A percentile compares a stretch with the other conserved stretches of the same genome.
phyloP scores from a whole-genome alignment of 92 coral and sea anemone genomes.

The Montipora capitata region DNA sequence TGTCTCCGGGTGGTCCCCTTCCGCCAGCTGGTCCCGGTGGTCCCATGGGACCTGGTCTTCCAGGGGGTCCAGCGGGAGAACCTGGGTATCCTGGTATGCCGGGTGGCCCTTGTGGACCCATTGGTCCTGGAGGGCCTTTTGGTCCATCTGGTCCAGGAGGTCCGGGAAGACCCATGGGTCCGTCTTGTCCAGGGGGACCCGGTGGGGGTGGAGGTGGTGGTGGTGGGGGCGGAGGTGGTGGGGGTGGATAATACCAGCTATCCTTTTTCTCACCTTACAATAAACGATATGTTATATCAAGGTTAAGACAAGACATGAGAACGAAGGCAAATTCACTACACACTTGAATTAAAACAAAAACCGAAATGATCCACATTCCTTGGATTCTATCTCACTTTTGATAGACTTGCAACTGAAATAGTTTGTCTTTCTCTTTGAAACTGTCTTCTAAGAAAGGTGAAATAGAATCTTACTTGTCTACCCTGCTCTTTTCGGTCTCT shows the following conservation, averaged over 20 bases:
- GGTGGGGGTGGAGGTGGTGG: conserved; percentile 96
- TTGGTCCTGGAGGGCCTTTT: conserved; percentile 98
- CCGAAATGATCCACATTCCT: too few species aligned
- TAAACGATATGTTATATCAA: conserved; percentile 5
- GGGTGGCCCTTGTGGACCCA: conserved; percentile 97
- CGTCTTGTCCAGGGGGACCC: conserved; percentile 98
- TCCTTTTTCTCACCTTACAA: conserved; percentile 48
- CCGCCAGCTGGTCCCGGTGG: conserved; percentile 97
- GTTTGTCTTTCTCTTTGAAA: too few species aligned
- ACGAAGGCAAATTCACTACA: background rate
- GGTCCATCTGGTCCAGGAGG: conserved; percentile 98
- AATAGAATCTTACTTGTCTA: too few species aligned
- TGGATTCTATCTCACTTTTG: too few species aligned
- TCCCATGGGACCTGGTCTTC: conserved; percentile 95
- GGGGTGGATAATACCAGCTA: conserved; percentile 40
- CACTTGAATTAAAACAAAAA: too few species aligned
- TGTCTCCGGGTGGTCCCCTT: conserved; percentile 95
- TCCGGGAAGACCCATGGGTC: conserved; percentile 95
- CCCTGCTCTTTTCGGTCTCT: too few species aligned
- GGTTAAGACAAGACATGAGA: background rate
- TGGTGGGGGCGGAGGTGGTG: conserved; percentile 88
- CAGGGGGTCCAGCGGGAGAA: conserved; percentile 98
- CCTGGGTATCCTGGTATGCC: conserved; percentile 99
- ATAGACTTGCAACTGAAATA: too few species aligned
- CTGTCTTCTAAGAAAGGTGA: too few species aligned